These are phyloP conservation scores for Panthera tigris DNA, from an alignment of 2,113 vertebrate genomes.

Conservation along the genomic window DNA sequence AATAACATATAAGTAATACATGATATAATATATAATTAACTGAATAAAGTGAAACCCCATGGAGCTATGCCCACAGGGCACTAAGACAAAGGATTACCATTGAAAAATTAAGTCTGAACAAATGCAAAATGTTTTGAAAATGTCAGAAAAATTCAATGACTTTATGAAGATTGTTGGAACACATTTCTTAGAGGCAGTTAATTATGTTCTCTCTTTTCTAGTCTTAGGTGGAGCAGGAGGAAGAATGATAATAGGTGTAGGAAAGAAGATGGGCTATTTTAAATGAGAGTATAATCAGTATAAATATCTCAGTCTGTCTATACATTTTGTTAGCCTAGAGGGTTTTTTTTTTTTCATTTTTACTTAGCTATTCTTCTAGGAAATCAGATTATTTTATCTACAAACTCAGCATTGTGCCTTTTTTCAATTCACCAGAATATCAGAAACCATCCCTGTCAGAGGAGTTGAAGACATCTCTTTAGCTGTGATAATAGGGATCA, in stretches of 20 bases:
- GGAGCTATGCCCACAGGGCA: neutral
- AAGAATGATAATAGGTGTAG: neutral
- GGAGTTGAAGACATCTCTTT: neutral
- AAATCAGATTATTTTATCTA: conserved; percentile 44
- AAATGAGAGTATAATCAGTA: neutral
- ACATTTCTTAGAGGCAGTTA: conserved; percentile 29
- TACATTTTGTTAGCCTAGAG: neutral
- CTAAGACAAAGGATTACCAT: neutral
- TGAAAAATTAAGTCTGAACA: neutral
- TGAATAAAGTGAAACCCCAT: neutral
- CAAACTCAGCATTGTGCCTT: neutral
- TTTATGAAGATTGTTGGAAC: neutral
- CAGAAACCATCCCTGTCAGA: neutral
- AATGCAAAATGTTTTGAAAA: neutral
- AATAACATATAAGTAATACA: neutral
- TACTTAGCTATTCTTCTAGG: neutral
- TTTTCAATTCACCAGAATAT: neutral
- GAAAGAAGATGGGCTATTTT: neutral
- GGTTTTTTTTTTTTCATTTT: neutral
- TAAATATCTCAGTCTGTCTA: neutral
- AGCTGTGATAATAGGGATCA: neutral
- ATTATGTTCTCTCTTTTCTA: conserved; percentile 5
- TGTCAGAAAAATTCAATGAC: neutral
- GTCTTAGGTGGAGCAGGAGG: neutral
- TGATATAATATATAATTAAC: neutral